Evolutionary conservation across 1,140 invertebrate genomes (phyloP).

Genomic region (Drosophila virilis): DNA sequence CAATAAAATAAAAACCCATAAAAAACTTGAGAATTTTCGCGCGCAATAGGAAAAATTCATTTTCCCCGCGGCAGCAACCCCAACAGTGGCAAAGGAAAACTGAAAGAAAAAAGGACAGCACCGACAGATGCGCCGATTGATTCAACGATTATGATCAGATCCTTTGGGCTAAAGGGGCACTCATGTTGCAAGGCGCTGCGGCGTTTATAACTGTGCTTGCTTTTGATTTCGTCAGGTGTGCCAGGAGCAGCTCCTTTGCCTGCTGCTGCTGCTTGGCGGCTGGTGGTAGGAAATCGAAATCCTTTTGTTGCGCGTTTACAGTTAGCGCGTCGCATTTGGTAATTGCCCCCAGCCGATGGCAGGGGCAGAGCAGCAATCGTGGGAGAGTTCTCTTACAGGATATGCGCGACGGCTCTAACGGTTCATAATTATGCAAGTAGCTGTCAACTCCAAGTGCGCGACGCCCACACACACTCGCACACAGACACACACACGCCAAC

Average conservation of each 20-base stretch:
- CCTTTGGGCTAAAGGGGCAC: conserved; percentile 24
- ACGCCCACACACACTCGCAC: neutral
- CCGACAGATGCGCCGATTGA: conserved; percentile 74
- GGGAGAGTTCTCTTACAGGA: conserved; percentile 72
- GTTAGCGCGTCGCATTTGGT: conserved; percentile 59
- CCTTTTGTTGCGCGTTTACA: conserved; percentile 77
- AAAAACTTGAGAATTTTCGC: conserved; percentile 82
- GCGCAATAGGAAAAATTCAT: conserved; percentile 66
- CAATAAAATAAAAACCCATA: conserved; percentile 54
- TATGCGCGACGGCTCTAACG: conserved; percentile 59
- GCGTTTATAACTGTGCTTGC: conserved; percentile 70
- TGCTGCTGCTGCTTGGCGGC: conserved; percentile 43
- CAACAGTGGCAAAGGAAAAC: conserved; percentile 58
- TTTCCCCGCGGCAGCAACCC: conserved; percentile 53
- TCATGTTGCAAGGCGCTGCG: conserved; percentile 42
- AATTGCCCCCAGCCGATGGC: conserved; percentile 47
- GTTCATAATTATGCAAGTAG: conserved; percentile 70
- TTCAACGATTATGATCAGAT: conserved; percentile 59
- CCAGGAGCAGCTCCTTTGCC: conserved; percentile 28
- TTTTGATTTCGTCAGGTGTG: conserved; percentile 81
- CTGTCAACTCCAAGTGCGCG: conserved; percentile 30
- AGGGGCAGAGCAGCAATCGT: conserved; percentile 37
- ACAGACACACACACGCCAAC: neutral
- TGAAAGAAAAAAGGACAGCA: conserved; percentile 35
- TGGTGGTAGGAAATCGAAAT: conserved; percentile 72